Evolutionary conservation across 2,797 vertebrate genomes (phyloP).

Genomic region (Cuniculus paca): DNA sequence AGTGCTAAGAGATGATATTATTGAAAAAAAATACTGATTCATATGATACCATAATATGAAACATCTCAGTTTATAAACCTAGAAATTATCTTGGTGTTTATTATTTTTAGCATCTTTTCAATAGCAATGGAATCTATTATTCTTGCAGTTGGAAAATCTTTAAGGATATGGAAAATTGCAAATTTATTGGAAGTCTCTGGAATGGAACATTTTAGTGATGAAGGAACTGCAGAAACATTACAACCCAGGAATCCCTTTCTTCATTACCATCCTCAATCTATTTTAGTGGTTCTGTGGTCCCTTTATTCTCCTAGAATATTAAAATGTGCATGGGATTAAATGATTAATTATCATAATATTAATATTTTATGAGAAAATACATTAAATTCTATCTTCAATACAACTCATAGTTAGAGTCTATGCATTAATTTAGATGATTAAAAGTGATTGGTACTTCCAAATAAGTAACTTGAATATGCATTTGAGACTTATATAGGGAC

Average conservation of each 20-base stretch:
- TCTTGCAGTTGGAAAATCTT: neutral
- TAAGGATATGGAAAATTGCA: neutral
- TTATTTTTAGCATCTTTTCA: slow-evolving; percentile 16
- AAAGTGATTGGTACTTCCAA: slow-evolving; percentile 22
- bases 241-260: neutral
- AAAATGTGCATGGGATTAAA: slow-evolving; percentile 57
- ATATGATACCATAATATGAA: neutral
- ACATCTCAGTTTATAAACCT: neutral
- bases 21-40: slow-evolving; percentile 7
- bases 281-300: neutral
- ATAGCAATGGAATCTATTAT: neutral
- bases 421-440: slow-evolving; percentile 65
- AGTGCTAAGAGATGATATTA: neutral
- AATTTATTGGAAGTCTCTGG: neutral
- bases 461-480: neutral
- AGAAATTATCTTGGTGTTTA: neutral
- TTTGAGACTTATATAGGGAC: slow-evolving; percentile 11
- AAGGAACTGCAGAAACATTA: neutral
- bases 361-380: slow-evolving; percentile 78
- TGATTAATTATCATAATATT: slow-evolving; percentile 74
- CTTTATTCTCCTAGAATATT: slow-evolving; percentile 54
- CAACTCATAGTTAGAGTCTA: neutral
- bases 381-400: slow-evolving; percentile 70
- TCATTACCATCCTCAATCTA: neutral
- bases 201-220: neutral